Evolutionary conservation across 2,797 vertebrate genomes (phyloP).

Genomic region (Neosilurus mollespiculum): DNA sequence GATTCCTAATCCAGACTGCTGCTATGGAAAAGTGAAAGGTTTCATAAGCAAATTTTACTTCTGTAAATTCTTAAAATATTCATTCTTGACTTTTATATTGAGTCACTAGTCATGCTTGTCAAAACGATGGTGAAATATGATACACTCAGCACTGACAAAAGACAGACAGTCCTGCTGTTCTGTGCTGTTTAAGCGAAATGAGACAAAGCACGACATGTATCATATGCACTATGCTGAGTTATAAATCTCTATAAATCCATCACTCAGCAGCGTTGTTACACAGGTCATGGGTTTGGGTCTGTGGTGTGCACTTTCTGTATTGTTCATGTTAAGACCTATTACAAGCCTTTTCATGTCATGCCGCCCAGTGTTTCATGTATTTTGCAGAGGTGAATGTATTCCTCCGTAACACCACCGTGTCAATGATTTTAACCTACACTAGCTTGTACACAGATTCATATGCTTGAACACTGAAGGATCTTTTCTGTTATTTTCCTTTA

Average conservation of each 20-base stretch:
- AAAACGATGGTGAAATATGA: neutral
- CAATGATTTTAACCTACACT: neutral
- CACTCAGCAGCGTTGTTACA: neutral
- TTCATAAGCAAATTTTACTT: conserved; percentile 10
- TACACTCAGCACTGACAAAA: neutral
- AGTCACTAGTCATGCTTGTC: conserved; percentile 27
- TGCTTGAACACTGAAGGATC: neutral
- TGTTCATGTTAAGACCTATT: conserved; percentile 19
- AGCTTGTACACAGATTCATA: neutral
- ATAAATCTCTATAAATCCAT: neutral
- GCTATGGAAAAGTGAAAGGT: neutral
- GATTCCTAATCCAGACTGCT: neutral
- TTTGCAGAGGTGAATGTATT: neutral
- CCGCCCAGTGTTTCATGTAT: neutral
- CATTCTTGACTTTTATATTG: neutral
- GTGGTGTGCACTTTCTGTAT: conserved; percentile 12
- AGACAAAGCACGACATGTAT: conserved; percentile 44
- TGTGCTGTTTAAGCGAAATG: neutral
- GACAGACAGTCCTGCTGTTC: neutral
- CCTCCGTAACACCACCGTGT: neutral
- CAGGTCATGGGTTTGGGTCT: conserved; percentile 1
- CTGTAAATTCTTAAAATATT: conserved; percentile 13
- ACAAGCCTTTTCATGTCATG: conserved; percentile 37
- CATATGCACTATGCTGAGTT: conserved; percentile 25
- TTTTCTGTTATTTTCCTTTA: conserved; percentile 5